A percentile compares a stretch with the other conserved stretches of the same genome.
phyloP scores from a whole-genome alignment of 2,113 vertebrate species.

The Chrysochloris asiatica region DNA sequence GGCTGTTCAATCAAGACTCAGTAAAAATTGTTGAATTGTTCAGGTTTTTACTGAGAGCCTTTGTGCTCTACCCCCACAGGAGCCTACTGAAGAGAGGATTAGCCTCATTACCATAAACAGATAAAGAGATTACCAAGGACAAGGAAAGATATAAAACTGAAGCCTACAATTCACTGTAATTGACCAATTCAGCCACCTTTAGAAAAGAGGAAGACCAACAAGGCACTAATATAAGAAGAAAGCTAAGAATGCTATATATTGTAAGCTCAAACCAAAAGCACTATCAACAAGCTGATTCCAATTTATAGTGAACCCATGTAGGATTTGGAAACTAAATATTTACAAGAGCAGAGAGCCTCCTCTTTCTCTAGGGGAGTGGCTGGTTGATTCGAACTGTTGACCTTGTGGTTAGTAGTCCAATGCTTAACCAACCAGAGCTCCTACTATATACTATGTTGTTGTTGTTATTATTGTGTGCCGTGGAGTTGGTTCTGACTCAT shows the following conservation, averaged over 20 bases:
- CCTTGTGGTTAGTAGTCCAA: too few relatives aligned
- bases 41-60: conserved; percentile 67
- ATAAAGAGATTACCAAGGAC: conserved; percentile 58
- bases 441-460: too few relatives aligned
- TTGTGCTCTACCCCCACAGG: conserved; percentile 40
- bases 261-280: too few relatives aligned
- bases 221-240: neutral
- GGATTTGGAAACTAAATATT: too few relatives aligned
- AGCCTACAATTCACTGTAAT: neutral
- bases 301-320: too few relatives aligned
- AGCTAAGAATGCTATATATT: neutral
- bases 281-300: too few relatives aligned
- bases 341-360: too few relatives aligned
- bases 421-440: too few relatives aligned
- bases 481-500: too few relatives aligned
- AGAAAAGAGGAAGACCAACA: neutral
- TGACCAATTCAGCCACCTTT: neutral
- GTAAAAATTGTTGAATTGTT: conserved; percentile 76
- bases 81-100: conserved; percentile 50
- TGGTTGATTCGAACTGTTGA: too few relatives aligned
- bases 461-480: too few relatives aligned
- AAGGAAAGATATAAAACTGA: conserved; percentile 36
- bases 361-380: too few relatives aligned
- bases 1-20: conserved; percentile 68
- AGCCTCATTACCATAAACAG: conserved; percentile 41